Evolutionary conservation across 1,140 invertebrate genomes (phyloP).

Genomic region (Zaprionus africanus): DNA sequence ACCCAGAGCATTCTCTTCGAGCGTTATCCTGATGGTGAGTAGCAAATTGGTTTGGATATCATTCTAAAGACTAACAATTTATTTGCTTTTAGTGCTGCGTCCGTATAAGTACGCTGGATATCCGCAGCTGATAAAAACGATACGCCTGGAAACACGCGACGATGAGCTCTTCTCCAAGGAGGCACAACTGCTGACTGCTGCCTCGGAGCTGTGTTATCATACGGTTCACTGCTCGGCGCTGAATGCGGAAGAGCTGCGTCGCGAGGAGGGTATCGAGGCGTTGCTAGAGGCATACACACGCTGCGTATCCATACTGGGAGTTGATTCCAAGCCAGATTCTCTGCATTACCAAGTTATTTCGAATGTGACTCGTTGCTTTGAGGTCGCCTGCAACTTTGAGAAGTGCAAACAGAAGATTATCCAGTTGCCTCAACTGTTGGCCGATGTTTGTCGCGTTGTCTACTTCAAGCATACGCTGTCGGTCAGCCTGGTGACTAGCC

Average conservation of each 20-base stretch:
- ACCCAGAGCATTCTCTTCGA: constrained; percentile 98
- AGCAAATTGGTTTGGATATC: constrained; percentile 84
- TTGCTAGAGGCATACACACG: constrained; percentile 95
- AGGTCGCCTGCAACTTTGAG: constrained; percentile 97
- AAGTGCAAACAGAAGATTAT: constrained; percentile 95
- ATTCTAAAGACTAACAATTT: not conserved
- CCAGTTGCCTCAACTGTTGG: constrained; percentile 93
- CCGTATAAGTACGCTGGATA: constrained; percentile 99
- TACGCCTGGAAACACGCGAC: constrained; percentile 96
- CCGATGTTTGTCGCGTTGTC: constrained; percentile 95
- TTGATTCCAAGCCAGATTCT: constrained; percentile 91
- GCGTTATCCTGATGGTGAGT: constrained; percentile 93
- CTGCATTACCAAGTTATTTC: constrained; percentile 96
- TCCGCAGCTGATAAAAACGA: constrained; percentile 98
- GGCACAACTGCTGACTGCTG: constrained; percentile 93
- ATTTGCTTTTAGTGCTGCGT: constrained; percentile 89
- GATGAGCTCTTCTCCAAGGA: constrained; percentile 96
- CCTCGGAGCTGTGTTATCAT: constrained; percentile 97
- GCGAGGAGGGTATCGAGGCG: constrained; percentile 96
- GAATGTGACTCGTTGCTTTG: constrained; percentile 96
- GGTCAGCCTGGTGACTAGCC: constrained; percentile 81
- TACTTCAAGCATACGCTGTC: constrained; percentile 89
- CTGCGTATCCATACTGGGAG: constrained; percentile 94
- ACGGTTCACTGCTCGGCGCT: constrained; percentile 98
- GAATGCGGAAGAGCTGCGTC: constrained; percentile 98